Conservation (phyloP, 1,140 invertebrate species). For the Drosophila rhopaloa region DNA sequence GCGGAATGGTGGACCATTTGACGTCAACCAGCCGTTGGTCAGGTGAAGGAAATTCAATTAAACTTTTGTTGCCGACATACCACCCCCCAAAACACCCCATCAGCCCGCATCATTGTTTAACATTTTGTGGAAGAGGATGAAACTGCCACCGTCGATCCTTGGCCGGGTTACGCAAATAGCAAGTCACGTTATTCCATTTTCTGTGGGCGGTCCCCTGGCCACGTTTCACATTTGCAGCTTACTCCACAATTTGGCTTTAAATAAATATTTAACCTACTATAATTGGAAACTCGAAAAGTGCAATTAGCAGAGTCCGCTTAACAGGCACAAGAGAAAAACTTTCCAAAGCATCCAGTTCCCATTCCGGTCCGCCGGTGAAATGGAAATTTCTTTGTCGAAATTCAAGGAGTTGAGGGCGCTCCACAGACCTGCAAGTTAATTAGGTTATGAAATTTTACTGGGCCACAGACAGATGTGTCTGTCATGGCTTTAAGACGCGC, state of each 20-base stretch:
- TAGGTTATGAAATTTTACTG: constrained; percentile 49
- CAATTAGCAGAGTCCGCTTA: constrained; percentile 49
- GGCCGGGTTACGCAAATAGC: constrained; percentile 59
- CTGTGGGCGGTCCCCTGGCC: constrained; percentile 8
- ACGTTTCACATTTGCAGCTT: constrained; percentile 51
- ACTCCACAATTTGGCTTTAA: constrained; percentile 47
- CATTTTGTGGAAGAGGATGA: constrained; percentile 2
- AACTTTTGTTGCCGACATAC: constrained; percentile 54
- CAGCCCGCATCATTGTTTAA: constrained; percentile 36
- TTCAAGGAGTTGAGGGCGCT: constrained; percentile 33
- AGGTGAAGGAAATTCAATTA: constrained; percentile 73
- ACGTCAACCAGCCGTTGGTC: constrained; percentile 40
- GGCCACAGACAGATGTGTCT: constrained; percentile 22
- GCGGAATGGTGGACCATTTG: constrained; percentile 22
- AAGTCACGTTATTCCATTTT: constrained; percentile 58
- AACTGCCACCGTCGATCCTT: not conserved
- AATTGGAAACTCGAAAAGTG: constrained; percentile 71
- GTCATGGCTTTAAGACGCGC: constrained; percentile 17
- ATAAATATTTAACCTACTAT: constrained; percentile 74
- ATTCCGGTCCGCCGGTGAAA: constrained; percentile 30
- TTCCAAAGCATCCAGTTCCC: constrained; percentile 42
- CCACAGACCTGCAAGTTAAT: constrained; percentile 47
- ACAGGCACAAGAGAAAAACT: constrained; percentile 14
- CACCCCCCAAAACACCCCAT: not conserved
- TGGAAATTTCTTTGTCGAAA: constrained; percentile 49